Conservation (phyloP, 2,797 vertebrate genomes). For the Ctenopoma kingsleyae region DNA sequence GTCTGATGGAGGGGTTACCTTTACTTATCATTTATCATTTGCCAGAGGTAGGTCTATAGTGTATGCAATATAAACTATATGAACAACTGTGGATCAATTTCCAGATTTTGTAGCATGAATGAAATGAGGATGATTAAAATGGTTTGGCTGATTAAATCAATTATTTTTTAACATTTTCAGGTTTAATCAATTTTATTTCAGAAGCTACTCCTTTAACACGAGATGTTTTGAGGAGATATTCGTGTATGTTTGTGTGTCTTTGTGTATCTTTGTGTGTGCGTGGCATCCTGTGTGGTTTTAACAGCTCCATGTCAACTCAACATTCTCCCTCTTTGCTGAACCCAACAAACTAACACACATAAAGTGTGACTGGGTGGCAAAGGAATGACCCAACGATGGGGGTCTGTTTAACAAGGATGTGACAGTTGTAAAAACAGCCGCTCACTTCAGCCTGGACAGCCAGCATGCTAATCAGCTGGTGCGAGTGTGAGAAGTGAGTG, state of each 20-base stretch:
- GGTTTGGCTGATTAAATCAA: not conserved
- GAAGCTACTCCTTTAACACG: conserved; percentile 5
- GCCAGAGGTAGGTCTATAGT: too few species aligned
- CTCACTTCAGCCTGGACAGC: not conserved
- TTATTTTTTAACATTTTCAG: not conserved
- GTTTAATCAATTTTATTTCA: not conserved
- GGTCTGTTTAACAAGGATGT: conserved; percentile 58
- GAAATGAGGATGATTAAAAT: not conserved
- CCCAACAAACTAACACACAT: conserved; percentile 15
- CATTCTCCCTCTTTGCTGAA: conserved; percentile 15
- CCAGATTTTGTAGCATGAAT: not conserved
- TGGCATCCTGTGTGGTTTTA: conserved; percentile 63
- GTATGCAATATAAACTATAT: too few species aligned
- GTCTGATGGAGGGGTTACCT: too few species aligned
- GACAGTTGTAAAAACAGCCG: conserved; percentile 68
- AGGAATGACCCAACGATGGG: conserved; percentile 28
- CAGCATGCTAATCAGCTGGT: conserved; percentile 24
- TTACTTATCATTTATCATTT: too few species aligned
- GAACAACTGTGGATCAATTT: too few species aligned
- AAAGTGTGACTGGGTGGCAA: conserved; percentile 41
- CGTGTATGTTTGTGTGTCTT: conserved; percentile 27
- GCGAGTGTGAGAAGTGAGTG: conserved; percentile 14
- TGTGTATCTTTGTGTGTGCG: not conserved
- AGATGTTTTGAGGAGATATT: not conserved
- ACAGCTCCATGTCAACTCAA: conserved; percentile 54